Evolutionary conservation across 2,888 invertebrate genomes (phyloP).

Genomic region (Arrhopalites spinosus): DNA sequence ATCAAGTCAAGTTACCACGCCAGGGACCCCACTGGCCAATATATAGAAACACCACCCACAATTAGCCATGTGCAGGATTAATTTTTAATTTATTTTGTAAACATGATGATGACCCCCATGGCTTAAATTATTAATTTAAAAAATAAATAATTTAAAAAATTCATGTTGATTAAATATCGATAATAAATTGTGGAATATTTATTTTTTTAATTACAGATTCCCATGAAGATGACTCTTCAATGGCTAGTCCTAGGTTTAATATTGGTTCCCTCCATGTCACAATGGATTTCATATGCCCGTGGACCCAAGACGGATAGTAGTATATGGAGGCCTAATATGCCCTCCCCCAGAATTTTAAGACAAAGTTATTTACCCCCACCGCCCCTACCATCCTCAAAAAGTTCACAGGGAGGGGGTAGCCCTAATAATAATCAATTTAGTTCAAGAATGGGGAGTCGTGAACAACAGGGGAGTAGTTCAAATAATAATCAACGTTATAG

Average conservation of each 20-base stretch:
- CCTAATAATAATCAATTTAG: not conserved
- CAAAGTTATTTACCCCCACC: constrained; percentile 5
- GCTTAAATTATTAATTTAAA: too few relatives aligned
- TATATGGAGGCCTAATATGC: constrained; percentile 46
- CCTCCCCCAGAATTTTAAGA: constrained; percentile 28
- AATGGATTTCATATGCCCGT: constrained; percentile 27
- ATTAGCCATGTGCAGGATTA: too few relatives aligned
- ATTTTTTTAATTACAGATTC: too few relatives aligned
- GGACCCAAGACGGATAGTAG: constrained; percentile 27
- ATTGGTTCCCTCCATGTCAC: constrained; percentile 13
- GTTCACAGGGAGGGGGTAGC: not conserved
- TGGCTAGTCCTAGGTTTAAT: constrained; percentile 25
- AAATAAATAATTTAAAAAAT: not conserved
- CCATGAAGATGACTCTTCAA: constrained; percentile 24
- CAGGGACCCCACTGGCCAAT: too few relatives aligned
- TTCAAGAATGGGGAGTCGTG: not conserved
- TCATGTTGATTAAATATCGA: too few relatives aligned
- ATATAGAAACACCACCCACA: too few relatives aligned
- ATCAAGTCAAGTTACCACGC: too few relatives aligned
- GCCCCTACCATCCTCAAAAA: not conserved
- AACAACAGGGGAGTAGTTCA: too few relatives aligned
- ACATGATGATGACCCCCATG: too few relatives aligned
- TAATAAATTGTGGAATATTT: too few relatives aligned
- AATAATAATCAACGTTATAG: not conserved
- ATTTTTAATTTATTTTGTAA: too few relatives aligned